These are phyloP conservation scores for Octonoba sinensis DNA, from an alignment of 2,888 invertebrate species.

Conservation along the genomic window DNA sequence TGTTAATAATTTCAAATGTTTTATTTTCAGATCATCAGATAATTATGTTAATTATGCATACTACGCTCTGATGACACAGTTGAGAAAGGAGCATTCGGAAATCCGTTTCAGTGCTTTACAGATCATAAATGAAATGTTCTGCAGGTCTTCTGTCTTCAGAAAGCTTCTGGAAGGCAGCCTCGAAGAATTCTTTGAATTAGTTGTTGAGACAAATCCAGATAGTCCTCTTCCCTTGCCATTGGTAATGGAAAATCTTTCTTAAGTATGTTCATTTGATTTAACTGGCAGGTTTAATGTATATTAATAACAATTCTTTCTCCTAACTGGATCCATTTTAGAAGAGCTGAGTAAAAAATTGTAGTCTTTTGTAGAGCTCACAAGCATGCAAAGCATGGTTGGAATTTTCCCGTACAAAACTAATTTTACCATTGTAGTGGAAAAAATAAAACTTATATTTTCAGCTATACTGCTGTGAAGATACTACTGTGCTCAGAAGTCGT, in stretches of 20 bases:
- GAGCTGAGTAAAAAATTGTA: no score
- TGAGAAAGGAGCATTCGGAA: constrained; percentile 75
- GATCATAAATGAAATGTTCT: constrained; percentile 74
- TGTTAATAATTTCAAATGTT: constrained; percentile 32
- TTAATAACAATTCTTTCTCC: no score
- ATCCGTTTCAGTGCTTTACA: constrained; percentile 74
- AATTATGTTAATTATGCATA: constrained; percentile 72
- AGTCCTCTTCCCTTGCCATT: constrained; percentile 74
- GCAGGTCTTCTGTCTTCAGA: constrained; percentile 74
- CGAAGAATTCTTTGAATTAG: constrained; percentile 72
- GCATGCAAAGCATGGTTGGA: no score
- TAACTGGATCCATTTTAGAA: no score
- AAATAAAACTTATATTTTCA: no score
- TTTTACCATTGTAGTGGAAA: no score
- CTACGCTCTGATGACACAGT: constrained; percentile 72
- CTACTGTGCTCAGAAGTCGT: no score
- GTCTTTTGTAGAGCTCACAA: no score
- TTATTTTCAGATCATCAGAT: constrained; percentile 72
- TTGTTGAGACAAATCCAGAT: constrained; percentile 72
- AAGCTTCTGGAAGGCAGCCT: constrained; percentile 72
- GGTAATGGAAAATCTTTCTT: constrained; percentile 17
- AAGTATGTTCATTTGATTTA: no score
- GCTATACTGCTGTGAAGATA: no score
- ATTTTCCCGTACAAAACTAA: no score
- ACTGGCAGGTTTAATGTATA: no score